Conservation (phyloP, 2,797 vertebrate species). For the Hydrolagus colliei region DNA sequence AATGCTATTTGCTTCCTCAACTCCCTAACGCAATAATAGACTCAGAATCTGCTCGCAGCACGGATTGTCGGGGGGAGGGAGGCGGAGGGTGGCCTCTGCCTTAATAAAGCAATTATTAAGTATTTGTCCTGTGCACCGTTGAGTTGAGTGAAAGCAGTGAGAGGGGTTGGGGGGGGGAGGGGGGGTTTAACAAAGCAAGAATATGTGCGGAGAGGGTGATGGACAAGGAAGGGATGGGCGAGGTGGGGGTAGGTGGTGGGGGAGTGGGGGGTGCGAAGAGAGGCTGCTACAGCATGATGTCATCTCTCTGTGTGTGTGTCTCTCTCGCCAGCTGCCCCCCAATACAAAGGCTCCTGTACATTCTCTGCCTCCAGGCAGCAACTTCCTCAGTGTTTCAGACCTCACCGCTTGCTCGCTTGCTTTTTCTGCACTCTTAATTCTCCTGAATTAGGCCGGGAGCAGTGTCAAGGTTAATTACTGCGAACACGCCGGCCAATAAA, state of each 20-base stretch:
- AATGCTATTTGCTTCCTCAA: constrained; percentile 17
- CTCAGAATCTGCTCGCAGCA: not conserved
- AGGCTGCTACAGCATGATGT: constrained; percentile 18
- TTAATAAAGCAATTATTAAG: too few relatives aligned
- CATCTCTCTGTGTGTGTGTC: not conserved
- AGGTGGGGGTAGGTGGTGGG: not conserved
- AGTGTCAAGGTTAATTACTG: too few relatives aligned
- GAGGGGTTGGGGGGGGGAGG: not conserved
- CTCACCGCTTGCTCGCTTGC: too few relatives aligned
- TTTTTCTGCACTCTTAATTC: too few relatives aligned
- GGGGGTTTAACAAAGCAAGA: too few relatives aligned
- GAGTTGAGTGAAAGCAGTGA: not conserved
- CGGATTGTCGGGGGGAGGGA: not conserved
- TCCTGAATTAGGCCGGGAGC: too few relatives aligned
- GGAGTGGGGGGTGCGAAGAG: not conserved
- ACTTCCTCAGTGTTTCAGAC: too few relatives aligned
- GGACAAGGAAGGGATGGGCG: not conserved
- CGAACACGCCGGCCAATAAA: too few relatives aligned
- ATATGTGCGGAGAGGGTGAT: too few relatives aligned
- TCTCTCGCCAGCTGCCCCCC: too few relatives aligned
- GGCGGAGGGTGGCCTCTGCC: not conserved
- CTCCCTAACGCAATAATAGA: not conserved
- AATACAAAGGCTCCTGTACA: too few relatives aligned
- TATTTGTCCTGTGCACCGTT: not conserved
- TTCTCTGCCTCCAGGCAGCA: too few relatives aligned